phyloP scores from a whole-genome alignment of 2,113 vertebrate genomes.

The Pteruthius melanotis region DNA sequence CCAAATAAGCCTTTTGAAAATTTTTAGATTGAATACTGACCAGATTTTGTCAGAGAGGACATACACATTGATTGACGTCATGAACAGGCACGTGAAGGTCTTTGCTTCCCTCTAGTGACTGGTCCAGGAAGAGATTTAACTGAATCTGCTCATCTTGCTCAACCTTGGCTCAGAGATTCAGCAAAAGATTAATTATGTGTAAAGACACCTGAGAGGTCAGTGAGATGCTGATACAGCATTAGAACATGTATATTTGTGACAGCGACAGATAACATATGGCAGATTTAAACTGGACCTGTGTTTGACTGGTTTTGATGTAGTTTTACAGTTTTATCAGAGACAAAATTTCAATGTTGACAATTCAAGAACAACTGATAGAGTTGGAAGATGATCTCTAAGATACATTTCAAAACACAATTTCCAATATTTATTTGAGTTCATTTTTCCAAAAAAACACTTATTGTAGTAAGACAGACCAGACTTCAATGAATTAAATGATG shows the following conservation, averaged over 20 bases:
- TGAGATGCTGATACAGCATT: background rate
- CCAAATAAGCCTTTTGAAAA: background rate
- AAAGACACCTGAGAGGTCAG: background rate
- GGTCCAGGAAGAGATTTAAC: background rate
- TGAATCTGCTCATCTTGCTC: background rate
- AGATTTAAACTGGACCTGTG: background rate
- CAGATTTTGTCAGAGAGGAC: background rate
- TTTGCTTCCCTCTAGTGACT: slow-evolving; percentile 63
- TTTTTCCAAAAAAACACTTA: background rate
- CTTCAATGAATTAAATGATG: background rate
- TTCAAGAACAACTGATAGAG: background rate
- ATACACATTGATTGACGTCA: background rate
- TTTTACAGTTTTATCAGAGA: background rate
- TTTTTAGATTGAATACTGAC: background rate
- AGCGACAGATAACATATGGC: background rate
- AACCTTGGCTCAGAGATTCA: background rate
- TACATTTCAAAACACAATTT: background rate
- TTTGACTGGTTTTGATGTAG: background rate
- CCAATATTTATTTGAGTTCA: background rate
- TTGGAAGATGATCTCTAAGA: background rate
- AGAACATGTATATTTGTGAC: background rate
- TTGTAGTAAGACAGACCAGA: background rate
- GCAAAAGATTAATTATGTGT: background rate
- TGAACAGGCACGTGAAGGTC: background rate
- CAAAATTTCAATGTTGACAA: background rate